A percentile compares a stretch with the other conserved stretches of the same genome.
Conservation (phyloP, 2,797 vertebrate species). For the Lepilemur septentrionalis region DNA sequence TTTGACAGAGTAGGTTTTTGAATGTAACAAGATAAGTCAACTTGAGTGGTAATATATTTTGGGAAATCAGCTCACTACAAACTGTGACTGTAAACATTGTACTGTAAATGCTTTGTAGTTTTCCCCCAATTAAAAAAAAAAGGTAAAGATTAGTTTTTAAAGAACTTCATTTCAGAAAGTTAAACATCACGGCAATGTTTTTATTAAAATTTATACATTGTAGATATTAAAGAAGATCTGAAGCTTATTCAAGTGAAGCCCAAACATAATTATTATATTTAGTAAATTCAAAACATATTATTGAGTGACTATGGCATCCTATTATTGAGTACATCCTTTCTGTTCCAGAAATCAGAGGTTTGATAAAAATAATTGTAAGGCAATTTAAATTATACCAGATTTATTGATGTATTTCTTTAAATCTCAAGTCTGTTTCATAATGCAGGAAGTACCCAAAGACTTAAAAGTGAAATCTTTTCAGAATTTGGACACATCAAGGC, state of each 20-base stretch:
- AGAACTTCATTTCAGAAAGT: background rate
- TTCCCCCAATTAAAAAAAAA: too few relatives aligned
- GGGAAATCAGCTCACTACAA: too few relatives aligned
- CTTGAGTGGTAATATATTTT: too few relatives aligned
- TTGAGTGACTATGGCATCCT: background rate
- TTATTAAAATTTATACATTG: background rate
- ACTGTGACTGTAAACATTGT: too few relatives aligned
- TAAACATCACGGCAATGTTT: background rate
- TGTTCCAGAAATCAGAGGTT: background rate
- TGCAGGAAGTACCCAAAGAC: background rate
- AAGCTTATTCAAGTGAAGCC: background rate
- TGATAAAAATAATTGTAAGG: background rate
- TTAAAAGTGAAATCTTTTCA: background rate
- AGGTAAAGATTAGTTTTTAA: background rate
- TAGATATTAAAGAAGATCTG: background rate
- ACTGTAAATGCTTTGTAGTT: too few relatives aligned
- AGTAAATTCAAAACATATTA: background rate
- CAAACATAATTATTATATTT: background rate
- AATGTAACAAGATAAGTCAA: too few relatives aligned
- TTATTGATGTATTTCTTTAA: background rate
- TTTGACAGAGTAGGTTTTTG: too few relatives aligned
- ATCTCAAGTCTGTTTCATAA: background rate
- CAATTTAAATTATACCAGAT: background rate
- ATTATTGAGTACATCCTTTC: background rate
- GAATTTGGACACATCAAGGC: background rate